These are phyloP conservation scores for Cichlasoma orientale DNA, from an alignment of 2,797 vertebrate genomes.

Conservation along the genomic window DNA sequence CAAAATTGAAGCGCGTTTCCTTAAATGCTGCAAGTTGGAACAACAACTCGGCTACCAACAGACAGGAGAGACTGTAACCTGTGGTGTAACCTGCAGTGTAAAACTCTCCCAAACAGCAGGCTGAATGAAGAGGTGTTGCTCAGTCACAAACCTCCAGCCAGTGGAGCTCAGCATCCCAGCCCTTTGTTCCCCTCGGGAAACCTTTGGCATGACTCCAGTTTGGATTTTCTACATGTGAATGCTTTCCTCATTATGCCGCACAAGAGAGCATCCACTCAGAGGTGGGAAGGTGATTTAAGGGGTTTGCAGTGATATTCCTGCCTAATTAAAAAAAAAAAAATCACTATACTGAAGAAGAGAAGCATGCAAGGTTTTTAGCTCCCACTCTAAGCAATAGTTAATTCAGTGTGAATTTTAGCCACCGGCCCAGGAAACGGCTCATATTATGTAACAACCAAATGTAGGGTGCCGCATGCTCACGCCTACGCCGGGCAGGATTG, in stretches of 20 bases:
- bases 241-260: conserved; percentile 18
- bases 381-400: conserved; percentile 36
- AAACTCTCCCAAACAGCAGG: conserved; percentile 4
- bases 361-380: conserved; percentile 28
- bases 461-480: conserved; percentile 52
- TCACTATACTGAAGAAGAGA: conserved; percentile 9
- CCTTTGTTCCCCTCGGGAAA: conserved; percentile 17
- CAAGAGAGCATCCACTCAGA: conserved; percentile 15
- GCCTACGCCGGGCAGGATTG: conserved; percentile 55
- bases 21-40: conserved; percentile 1
- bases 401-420: conserved; percentile 63
- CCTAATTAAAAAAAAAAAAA: neutral
- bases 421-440: conserved; percentile 50
- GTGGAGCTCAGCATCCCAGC: conserved; percentile 17
- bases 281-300: conserved; percentile 36
- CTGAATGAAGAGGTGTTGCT: conserved; percentile 12
- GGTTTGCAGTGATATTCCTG: conserved; percentile 22
- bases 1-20: neutral
- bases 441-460: conserved; percentile 64
- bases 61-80: conserved; percentile 1
- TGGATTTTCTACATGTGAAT: conserved; percentile 34
- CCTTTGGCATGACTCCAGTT: conserved; percentile 24
- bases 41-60: conserved; percentile 1
- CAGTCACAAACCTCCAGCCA: conserved; percentile 16
- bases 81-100: neutral